Evolutionary conservation across 2,797 vertebrate genomes (phyloP).

Genomic region (Gymnocypris eckloni): DNA sequence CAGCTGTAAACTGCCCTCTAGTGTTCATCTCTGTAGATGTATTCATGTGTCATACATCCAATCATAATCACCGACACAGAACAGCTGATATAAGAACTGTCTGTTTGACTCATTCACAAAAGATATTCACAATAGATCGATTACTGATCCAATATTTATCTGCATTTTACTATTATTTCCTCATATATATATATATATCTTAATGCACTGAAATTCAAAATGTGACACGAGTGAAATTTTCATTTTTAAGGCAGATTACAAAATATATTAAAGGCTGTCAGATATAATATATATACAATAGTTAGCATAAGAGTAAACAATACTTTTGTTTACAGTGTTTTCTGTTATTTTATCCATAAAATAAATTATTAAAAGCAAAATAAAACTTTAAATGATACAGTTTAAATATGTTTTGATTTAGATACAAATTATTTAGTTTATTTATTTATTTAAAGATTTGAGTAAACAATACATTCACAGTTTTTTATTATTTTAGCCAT

Average conservation of each 20-base stretch:
- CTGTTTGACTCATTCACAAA: not conserved
- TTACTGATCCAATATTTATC: not conserved
- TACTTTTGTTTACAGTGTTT: not conserved
- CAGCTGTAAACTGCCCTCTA: slow-evolving; percentile 62
- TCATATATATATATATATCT: not conserved
- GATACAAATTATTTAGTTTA: not conserved
- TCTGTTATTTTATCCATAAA: not conserved
- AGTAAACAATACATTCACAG: not conserved
- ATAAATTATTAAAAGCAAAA: not conserved
- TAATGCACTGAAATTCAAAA: too few relatives aligned
- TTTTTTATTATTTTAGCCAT: not conserved
- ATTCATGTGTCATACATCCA: not conserved
- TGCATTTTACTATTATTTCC: not conserved
- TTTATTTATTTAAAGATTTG: not conserved
- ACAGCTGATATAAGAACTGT: not conserved
- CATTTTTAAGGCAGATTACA: not conserved
- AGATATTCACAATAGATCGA: not conserved
- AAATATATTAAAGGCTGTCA: too few relatives aligned
- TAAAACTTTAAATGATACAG: too few relatives aligned
- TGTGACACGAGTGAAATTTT: not conserved
- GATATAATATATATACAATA: too few relatives aligned
- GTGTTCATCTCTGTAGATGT: slow-evolving; percentile 55
- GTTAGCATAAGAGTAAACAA: too few relatives aligned
- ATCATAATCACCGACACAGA: not conserved
- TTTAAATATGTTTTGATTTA: too few relatives aligned